Evolutionary conservation across 2,797 vertebrate species (phyloP).

Genomic region (Enteromius unitaeniatus): DNA sequence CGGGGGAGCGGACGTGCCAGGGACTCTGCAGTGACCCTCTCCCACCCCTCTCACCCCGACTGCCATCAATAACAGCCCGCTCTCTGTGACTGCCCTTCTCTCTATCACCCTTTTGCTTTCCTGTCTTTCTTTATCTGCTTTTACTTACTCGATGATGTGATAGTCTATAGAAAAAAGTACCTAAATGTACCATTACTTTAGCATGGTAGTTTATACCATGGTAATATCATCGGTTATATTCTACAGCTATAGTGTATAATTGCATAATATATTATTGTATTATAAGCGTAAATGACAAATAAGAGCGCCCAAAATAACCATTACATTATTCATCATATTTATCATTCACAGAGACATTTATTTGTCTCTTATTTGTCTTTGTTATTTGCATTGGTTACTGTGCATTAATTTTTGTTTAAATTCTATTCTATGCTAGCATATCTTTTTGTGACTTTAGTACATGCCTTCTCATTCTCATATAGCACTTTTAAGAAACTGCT

Average conservation of each 20-base stretch:
- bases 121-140: constrained; percentile 26
- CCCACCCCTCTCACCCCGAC: constrained; percentile 64
- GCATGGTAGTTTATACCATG: background rate
- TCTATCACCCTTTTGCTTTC: constrained; percentile 23
- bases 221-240: background rate
- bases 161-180: background rate
- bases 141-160: constrained; percentile 14
- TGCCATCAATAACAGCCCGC: constrained; percentile 74
- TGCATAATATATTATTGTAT: background rate
- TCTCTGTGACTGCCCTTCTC: constrained; percentile 30
- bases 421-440: background rate
- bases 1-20: constrained; percentile 80
- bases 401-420: background rate
- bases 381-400: background rate
- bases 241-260: background rate
- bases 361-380: too few relatives aligned
- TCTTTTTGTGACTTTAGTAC: background rate
- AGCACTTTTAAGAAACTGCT: background rate
- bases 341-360: background rate
- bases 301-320: background rate
- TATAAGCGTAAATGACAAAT: background rate
- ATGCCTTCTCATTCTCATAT: background rate
- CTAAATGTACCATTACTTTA: background rate
- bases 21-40: constrained; percentile 71
- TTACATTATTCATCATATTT: background rate